Percentiles rank a stretch among this genome's conserved stretches.
Evolutionary conservation across 2,888 invertebrate species (phyloP).

Genomic region (Athrips mouffetella): DNA sequence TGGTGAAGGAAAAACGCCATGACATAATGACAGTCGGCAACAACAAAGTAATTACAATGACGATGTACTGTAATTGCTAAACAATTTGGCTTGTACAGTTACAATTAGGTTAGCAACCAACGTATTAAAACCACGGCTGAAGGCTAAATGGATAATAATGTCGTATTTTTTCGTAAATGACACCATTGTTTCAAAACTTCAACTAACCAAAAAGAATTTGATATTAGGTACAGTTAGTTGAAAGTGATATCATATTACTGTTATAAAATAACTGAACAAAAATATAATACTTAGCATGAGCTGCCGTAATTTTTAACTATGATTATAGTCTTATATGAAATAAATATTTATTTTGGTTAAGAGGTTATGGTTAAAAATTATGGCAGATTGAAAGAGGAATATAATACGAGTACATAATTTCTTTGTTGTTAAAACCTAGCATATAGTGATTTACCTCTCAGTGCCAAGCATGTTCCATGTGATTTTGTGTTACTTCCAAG

Average conservation of each 20-base stretch:
- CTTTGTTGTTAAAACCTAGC: too few species aligned
- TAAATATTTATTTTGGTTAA: too few species aligned
- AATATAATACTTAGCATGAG: too few species aligned
- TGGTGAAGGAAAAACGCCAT: neutral
- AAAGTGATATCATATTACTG: neutral
- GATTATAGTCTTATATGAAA: too few species aligned
- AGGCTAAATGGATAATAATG: neutral
- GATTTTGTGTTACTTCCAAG: neutral
- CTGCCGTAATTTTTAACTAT: too few species aligned
- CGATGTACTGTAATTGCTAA: constrained; percentile 7
- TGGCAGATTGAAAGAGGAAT: too few species aligned
- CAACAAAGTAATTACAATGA: constrained; percentile 3
- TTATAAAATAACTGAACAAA: constrained; percentile 2
- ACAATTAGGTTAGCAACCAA: constrained; percentile 2
- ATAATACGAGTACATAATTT: too few species aligned
- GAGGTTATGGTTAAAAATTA: too few species aligned
- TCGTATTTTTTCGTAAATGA: constrained; percentile 1
- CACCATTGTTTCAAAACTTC: constrained; percentile 4
- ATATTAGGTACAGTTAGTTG: neutral
- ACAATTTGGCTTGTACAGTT: constrained; percentile 3
- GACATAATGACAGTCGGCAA: neutral
- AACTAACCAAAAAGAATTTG: neutral
- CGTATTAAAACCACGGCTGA: constrained; percentile 5
- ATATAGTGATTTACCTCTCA: too few species aligned
- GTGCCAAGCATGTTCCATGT: too few species aligned